Base-by-base conservation (phyloP, 1,140 invertebrate genomes). In the Marisa cornuarietis region DNA sequence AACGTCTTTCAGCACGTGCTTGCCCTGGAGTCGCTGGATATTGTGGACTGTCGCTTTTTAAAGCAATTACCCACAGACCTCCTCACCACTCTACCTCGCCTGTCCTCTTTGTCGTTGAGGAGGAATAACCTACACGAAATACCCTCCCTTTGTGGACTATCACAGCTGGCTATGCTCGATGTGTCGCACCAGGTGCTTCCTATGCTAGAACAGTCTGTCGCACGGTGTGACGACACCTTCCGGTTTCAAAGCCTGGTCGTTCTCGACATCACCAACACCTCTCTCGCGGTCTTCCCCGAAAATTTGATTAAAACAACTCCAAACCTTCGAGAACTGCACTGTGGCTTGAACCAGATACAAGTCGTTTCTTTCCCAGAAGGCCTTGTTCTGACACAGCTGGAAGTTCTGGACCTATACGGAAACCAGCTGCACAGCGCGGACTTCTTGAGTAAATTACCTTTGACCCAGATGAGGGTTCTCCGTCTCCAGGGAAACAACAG, bases 231-330 rank as follows among this genome's bases (percentile, higher is more conserved):
- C 75, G 52, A 63, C 9, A 31, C 65, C 18, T 10, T 49, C 6
- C 42, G 5, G 8, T 68, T 81, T 18, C 51, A 65, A 20, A 26
- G 78, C 14, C 71, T 81, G 11, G 66, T 49, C 11, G 26, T 72
- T 49, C 76, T 81, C 18, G 80, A 81, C 65, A 62, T 81, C 22
- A 78, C 61, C 24, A 74, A 79, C 51, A 79, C 74, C 66, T 75
- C 62, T 7, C 14, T 81, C 8, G 69, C 49, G 24, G 31, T 63
- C 24, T 7, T 79, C 13, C 75, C 65, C 18, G 4, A 73, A 58
- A 18, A 20, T 65, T 5, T 79, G 54, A 13, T 79, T 10, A 22
- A 22, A 13, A 79, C 52, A 68, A 49, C 65, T 1, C 31, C 65
- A 24, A 68, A 68, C 49, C 49, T 77, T 63, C 62, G 22, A 68